Conservation (phyloP, 2,113 vertebrate species). For the Columbina picui region DNA sequence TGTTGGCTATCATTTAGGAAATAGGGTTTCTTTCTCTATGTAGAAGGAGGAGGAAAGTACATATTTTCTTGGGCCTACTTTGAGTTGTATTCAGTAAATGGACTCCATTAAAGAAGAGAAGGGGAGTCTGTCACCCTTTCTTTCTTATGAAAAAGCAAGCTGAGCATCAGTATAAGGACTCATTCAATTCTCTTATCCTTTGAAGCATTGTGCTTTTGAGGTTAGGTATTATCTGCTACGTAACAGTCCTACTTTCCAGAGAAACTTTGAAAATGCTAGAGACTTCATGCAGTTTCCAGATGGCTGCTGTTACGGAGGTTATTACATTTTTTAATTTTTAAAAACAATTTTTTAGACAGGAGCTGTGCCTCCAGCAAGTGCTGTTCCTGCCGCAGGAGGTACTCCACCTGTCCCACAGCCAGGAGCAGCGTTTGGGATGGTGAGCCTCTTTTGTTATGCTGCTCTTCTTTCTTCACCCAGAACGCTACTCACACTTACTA, state of each 20-base stretch:
- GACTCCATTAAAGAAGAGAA: background rate
- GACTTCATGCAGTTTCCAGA: background rate
- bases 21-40: background rate
- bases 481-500: background rate
- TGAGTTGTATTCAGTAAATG: background rate
- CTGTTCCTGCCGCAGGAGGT: constrained; percentile 73
- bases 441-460: constrained; percentile 67
- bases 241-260: background rate
- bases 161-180: background rate
- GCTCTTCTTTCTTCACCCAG: background rate
- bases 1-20: background rate
- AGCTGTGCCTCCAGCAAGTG: constrained; percentile 80
- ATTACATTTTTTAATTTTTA: background rate
- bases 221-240: background rate
- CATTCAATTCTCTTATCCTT: background rate
- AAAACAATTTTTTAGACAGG: constrained; percentile 61
- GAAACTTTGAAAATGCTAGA: background rate
- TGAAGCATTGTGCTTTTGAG: background rate
- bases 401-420: constrained; percentile 82
- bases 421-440: constrained; percentile 88
- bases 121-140: background rate
- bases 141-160: background rate
- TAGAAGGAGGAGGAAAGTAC: background rate
- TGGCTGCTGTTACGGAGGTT: background rate
- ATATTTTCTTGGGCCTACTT: background rate